Conservation (phyloP, 1,140 invertebrate genomes). For the Drosophila rhopaloa region DNA sequence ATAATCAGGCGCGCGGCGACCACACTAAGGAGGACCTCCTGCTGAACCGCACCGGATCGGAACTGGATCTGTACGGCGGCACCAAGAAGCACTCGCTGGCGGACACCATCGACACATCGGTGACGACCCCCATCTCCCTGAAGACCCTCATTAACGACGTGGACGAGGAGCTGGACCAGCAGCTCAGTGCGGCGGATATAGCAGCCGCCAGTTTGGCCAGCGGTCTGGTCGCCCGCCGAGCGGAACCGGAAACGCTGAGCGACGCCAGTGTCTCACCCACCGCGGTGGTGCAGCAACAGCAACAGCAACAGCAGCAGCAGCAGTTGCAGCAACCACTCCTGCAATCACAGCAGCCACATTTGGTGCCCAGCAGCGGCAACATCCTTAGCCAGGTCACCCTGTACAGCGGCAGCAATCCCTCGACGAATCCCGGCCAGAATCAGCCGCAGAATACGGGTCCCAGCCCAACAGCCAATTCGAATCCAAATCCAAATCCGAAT, state of each 20-base stretch:
- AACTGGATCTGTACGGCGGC: slow-evolving; percentile 20
- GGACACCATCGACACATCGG: slow-evolving; percentile 76
- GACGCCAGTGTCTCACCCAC: slow-evolving; percentile 81
- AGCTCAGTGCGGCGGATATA: slow-evolving; percentile 73
- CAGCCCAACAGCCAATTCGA: slow-evolving; percentile 64
- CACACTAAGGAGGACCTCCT: slow-evolving; percentile 17
- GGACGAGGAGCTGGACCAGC: slow-evolving; percentile 68
- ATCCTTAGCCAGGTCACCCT: slow-evolving; percentile 34
- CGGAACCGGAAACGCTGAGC: slow-evolving; percentile 77
- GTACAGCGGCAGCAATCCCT: slow-evolving; percentile 36
- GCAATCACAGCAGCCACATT: slow-evolving; percentile 11
- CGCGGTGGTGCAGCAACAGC: slow-evolving; percentile 44
- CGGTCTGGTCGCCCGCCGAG: slow-evolving; percentile 72
- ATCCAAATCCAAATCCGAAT: slow-evolving; percentile 1
- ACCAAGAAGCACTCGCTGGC: slow-evolving; percentile 77
- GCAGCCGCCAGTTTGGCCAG: slow-evolving; percentile 76
- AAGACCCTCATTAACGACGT: slow-evolving; percentile 82
- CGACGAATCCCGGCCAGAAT: neutral
- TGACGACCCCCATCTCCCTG: slow-evolving; percentile 76
- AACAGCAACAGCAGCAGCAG: slow-evolving; percentile 32
- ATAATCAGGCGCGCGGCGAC: slow-evolving; percentile 8
- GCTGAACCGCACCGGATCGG: neutral
- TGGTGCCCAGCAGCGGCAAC: slow-evolving; percentile 14
- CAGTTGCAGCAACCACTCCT: slow-evolving; percentile 1
- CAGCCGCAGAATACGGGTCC: slow-evolving; percentile 65